Percentiles rank a stretch among this genome's conserved stretches.
These are phyloP conservation scores for Cardiocondyla obscurior DNA, from an alignment of 1,140 invertebrate species.

Conservation along the genomic window DNA sequence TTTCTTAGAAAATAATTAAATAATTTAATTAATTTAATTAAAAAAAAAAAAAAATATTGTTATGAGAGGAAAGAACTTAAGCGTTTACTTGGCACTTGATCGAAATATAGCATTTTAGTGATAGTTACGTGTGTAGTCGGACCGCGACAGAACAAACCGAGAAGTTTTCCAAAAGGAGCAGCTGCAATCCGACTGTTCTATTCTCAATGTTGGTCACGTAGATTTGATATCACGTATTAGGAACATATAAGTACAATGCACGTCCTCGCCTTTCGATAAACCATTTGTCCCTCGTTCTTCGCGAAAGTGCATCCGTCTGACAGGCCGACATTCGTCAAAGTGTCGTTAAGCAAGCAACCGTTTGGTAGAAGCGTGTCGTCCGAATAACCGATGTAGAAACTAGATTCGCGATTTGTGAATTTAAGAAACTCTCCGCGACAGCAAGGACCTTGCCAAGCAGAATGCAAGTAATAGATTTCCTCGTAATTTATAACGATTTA, in stretches of 20 bases:
- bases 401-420: not conserved
- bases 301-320: slow-evolving; percentile 13
- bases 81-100: not conserved
- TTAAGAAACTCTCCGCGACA: slow-evolving; percentile 5
- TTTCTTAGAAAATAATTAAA: not conserved
- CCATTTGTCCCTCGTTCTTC: slow-evolving; percentile 46
- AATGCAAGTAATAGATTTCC: slow-evolving; percentile 11
- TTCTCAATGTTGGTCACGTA: slow-evolving; percentile 46
- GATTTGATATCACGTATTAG: slow-evolving; percentile 48
- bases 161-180: slow-evolving; percentile 32
- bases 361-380: slow-evolving; percentile 30
- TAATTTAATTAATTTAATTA: no score
- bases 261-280: slow-evolving; percentile 34
- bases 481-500: not conserved
- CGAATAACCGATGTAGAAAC: slow-evolving; percentile 16
- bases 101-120: slow-evolving; percentile 20
- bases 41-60: no score
- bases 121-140: slow-evolving; percentile 3
- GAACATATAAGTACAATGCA: slow-evolving; percentile 53
- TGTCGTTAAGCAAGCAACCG: slow-evolving; percentile 54
- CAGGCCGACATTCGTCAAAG: slow-evolving; percentile 59
- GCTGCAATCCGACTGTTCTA: slow-evolving; percentile 34
- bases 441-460: not conserved
- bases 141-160: slow-evolving; percentile 7
- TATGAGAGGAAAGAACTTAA: no score